Evolutionary conservation across 2,888 invertebrate species (phyloP).

Genomic region (Drosophila demipolita): DNA sequence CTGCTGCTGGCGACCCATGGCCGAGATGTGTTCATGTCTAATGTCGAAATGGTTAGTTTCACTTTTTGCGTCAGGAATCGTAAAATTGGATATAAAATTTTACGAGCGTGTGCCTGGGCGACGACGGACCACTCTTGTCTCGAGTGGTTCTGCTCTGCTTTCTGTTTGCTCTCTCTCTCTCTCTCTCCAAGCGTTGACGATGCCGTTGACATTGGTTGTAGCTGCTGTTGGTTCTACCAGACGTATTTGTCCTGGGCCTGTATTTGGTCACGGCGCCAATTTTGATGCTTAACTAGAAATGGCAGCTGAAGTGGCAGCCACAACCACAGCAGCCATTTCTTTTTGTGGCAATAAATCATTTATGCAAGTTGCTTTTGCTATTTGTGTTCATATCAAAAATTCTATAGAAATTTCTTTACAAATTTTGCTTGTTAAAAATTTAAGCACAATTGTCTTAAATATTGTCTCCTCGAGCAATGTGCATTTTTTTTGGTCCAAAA

Average conservation of each 20-base stretch:
- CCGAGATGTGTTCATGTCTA: slow-evolving; percentile 80
- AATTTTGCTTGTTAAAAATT: slow-evolving; percentile 76
- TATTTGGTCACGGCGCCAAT: slow-evolving; percentile 77
- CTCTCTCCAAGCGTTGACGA: slow-evolving; percentile 29
- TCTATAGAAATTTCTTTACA: slow-evolving; percentile 69
- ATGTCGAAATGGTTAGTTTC: slow-evolving; percentile 80
- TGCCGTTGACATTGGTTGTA: slow-evolving; percentile 51
- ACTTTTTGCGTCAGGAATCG: slow-evolving; percentile 81
- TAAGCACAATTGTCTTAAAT: slow-evolving; percentile 46
- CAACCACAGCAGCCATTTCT: slow-evolving; percentile 28
- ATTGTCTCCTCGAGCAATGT: slow-evolving; percentile 4
- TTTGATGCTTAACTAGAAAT: slow-evolving; percentile 78
- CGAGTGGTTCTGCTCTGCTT: slow-evolving; percentile 51
- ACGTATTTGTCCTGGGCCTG: slow-evolving; percentile 73
- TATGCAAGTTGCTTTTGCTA: slow-evolving; percentile 72
- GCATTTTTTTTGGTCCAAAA: too few relatives aligned
- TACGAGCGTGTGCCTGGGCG: slow-evolving; percentile 72
- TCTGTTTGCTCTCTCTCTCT: slow-evolving; percentile 56
- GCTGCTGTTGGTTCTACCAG: slow-evolving; percentile 28
- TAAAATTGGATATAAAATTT: slow-evolving; percentile 81
- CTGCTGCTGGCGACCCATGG: slow-evolving; percentile 27
- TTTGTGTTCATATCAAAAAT: slow-evolving; percentile 68
- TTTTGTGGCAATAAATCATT: slow-evolving; percentile 73
- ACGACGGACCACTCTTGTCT: slow-evolving; percentile 35
- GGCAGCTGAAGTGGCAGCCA: slow-evolving; percentile 71